Evolutionary conservation across 1,140 invertebrate genomes (phyloP).

Genomic region (Drosophila bifasciata): DNA sequence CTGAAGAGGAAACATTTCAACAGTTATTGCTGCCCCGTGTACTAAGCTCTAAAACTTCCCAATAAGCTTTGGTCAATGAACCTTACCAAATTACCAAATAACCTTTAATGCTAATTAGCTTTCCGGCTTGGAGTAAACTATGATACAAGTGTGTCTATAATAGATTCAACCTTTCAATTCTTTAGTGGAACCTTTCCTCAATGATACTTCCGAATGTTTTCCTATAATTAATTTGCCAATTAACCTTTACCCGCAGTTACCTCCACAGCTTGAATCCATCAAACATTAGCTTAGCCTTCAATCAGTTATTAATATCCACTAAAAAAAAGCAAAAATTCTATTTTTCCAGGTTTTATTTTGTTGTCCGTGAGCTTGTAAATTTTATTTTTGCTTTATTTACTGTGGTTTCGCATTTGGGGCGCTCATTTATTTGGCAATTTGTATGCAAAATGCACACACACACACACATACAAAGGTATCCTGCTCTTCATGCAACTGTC

Average conservation of each 20-base stretch:
- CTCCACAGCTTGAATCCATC: background rate
- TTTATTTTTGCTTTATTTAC: conserved; percentile 56
- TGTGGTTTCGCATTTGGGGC: conserved; percentile 29
- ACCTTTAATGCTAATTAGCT: no score
- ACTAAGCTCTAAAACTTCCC: no score
- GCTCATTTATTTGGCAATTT: conserved; percentile 81
- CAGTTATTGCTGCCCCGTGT: no score
- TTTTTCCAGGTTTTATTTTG: conserved; percentile 1
- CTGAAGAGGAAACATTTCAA: no score
- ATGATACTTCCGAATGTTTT: no score
- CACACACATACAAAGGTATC: conserved; percentile 44
- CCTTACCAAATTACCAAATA: no score
- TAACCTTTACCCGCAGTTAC: background rate
- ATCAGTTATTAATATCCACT: conserved; percentile 48
- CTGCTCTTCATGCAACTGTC: background rate
- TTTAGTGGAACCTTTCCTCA: no score
- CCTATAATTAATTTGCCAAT: no score
- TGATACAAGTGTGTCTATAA: no score
- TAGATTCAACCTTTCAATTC: no score
- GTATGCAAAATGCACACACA: conserved; percentile 80
- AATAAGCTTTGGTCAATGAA: no score
- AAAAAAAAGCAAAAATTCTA: conserved; percentile 2
- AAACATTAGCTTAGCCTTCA: conserved; percentile 55
- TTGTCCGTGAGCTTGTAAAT: conserved; percentile 46
- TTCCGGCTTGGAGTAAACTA: no score